These are phyloP conservation scores for Pseudopodoces humilis DNA, from an alignment of 2,113 vertebrate species.

Conservation along the genomic window DNA sequence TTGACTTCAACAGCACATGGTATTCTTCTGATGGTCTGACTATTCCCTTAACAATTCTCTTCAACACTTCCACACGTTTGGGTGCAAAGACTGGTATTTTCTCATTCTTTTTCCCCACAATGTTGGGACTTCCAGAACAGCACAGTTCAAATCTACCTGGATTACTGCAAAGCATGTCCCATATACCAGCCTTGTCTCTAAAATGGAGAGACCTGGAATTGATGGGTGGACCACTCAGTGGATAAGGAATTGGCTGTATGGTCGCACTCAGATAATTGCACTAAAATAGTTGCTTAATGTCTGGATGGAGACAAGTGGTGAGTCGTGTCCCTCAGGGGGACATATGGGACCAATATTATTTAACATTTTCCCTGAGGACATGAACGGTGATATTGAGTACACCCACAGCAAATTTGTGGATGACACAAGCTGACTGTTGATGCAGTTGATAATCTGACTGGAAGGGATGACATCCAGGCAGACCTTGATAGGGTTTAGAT, in stretches of 20 bases:
- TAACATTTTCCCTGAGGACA: not conserved
- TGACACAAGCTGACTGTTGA: not conserved
- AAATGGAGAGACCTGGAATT: not conserved
- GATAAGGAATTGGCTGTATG: not conserved
- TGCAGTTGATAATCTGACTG: not conserved
- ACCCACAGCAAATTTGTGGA: not conserved
- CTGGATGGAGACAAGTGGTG: not conserved
- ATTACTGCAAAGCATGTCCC: not conserved
- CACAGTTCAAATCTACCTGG: not conserved
- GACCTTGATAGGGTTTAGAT: not conserved
- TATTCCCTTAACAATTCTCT: not conserved
- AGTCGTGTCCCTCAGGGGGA: not conserved
- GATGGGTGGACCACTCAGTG: not conserved
- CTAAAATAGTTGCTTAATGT: not conserved
- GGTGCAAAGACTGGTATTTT: not conserved
- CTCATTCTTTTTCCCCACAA: not conserved
- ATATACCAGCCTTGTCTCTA: not conserved
- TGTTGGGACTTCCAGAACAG: not conserved
- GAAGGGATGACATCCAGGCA: not conserved
- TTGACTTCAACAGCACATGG: not conserved
- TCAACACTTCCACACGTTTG: not conserved
- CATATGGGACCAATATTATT: not conserved
- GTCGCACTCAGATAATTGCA: rapidly evolving
- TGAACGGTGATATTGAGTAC: not conserved
- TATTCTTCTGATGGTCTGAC: not conserved